phyloP scores from a whole-genome alignment of 30 jellyfish, hydroid and myxozoan species.

The Aurelia sp. region DNA sequence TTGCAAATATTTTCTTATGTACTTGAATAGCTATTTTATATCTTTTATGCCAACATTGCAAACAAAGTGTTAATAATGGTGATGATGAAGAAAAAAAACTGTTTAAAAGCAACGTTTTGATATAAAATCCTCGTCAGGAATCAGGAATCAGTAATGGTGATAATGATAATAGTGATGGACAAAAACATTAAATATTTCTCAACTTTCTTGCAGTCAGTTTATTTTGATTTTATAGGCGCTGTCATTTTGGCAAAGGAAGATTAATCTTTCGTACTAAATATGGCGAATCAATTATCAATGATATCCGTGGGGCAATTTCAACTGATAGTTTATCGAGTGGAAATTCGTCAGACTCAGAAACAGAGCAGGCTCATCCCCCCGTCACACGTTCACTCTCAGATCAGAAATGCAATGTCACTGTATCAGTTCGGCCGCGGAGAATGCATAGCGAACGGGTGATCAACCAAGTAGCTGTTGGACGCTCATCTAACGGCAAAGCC shows the following conservation, averaged over 20 bases:
- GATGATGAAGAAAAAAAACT: no score
- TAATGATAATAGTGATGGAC: no score
- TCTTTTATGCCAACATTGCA: no score
- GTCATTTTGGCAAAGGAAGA: constrained; percentile 90
- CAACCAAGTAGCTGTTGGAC: constrained; percentile 59
- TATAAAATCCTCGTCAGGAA: no score
- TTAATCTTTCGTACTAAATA: constrained; percentile 44
- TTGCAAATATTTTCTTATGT: no score
- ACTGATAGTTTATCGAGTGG: constrained; percentile 49
- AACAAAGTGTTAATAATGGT: no score
- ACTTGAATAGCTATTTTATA: no score
- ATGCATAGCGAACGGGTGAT: constrained; percentile 51
- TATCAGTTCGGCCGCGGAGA: constrained; percentile 67
- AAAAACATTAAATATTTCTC: no score
- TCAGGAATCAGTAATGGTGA: no score
- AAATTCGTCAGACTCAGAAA: constrained; percentile 54
- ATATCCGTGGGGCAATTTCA: constrained; percentile 57
- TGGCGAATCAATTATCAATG: constrained; percentile 45
- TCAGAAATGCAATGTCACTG: constrained; percentile 55
- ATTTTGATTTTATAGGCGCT: constrained; percentile 39
- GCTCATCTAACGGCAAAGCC: constrained; percentile 32
- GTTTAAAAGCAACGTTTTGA: no score
- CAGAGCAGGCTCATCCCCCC: constrained; percentile 38
- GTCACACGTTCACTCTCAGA: constrained; percentile 46
- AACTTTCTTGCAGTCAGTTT: not conserved